Conservation (phyloP, 2,888 invertebrate species). For the Aphrophora alni region DNA sequence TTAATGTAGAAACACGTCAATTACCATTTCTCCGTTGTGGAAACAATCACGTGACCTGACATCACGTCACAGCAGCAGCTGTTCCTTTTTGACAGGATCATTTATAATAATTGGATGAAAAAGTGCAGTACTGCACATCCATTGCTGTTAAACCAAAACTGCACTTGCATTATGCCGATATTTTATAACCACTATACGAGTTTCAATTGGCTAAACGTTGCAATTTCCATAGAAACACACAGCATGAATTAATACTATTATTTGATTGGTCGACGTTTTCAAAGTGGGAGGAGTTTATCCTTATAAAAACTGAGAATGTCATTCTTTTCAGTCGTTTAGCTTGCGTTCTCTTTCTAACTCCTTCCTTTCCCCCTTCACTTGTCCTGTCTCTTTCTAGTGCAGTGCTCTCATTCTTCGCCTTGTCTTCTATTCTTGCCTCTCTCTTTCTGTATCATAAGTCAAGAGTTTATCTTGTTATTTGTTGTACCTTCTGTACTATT, state of each 20-base stretch:
- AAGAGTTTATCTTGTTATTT: not conserved
- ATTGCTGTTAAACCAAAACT: not conserved
- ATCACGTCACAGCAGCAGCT: not conserved
- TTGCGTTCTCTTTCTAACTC: conserved; percentile 1
- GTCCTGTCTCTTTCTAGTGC: not conserved
- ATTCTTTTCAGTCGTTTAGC: conserved; percentile 5
- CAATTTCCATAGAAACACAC: conserved; percentile 9
- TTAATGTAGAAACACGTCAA: not conserved
- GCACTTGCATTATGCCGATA: not conserved
- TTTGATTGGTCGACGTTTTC: not conserved
- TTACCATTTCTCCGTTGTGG: not conserved
- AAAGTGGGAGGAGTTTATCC: not conserved
- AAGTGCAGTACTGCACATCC: conserved; percentile 6
- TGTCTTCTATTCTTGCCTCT: not conserved
- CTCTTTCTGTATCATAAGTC: not conserved
- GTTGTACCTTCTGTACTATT: not conserved
- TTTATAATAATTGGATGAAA: conserved; percentile 6
- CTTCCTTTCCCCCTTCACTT: conserved; percentile 1
- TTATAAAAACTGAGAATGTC: conserved; percentile 6
- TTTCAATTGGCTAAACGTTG: not conserved
- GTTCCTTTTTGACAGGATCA: not conserved
- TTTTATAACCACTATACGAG: not conserved
- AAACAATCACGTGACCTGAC: not conserved
- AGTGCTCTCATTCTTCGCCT: not conserved
- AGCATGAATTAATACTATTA: conserved; percentile 6